These are phyloP conservation scores for Globia sparganii DNA, from an alignment of 2,888 invertebrate species.

Conservation along the genomic window DNA sequence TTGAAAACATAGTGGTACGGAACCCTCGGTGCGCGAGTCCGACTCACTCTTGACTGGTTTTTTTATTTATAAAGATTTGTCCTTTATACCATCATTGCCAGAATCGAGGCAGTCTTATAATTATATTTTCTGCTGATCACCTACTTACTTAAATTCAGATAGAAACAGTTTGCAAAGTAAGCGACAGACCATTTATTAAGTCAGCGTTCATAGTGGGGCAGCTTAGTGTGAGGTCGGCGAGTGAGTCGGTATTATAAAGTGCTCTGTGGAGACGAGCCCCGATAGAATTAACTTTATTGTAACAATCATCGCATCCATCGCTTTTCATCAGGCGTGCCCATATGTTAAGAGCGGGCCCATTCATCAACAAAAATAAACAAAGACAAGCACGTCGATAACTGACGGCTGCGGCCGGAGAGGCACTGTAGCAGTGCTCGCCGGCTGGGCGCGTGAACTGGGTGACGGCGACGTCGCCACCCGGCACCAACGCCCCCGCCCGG, in stretches of 20 bases:
- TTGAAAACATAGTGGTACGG: no score
- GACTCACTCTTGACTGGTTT: no score
- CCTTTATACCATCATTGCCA: background rate
- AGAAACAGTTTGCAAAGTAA: background rate
- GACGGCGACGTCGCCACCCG: constrained; percentile 63
- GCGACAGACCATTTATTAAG: background rate
- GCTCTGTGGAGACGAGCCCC: no score
- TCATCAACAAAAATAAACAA: no score
- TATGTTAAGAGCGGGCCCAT: no score
- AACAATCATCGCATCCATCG: no score
- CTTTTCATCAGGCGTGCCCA: no score
- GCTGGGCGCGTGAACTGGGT: constrained; percentile 44
- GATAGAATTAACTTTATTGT: background rate
- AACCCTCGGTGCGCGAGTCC: no score
- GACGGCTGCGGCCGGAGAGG: constrained; percentile 6
- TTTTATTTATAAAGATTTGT: no score
- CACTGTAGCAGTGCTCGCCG: constrained; percentile 1
- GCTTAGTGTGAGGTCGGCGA: background rate
- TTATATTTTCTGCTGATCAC: background rate
- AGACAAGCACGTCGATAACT: constrained; percentile 15
- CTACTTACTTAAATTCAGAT: background rate
- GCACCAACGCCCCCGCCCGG: constrained; percentile 43
- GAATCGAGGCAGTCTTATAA: background rate
- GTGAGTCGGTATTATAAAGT: background rate
- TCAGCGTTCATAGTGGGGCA: background rate